Evolutionary conservation across 2,113 vertebrate species (phyloP).

Genomic region (Anoplopoma fimbria): DNA sequence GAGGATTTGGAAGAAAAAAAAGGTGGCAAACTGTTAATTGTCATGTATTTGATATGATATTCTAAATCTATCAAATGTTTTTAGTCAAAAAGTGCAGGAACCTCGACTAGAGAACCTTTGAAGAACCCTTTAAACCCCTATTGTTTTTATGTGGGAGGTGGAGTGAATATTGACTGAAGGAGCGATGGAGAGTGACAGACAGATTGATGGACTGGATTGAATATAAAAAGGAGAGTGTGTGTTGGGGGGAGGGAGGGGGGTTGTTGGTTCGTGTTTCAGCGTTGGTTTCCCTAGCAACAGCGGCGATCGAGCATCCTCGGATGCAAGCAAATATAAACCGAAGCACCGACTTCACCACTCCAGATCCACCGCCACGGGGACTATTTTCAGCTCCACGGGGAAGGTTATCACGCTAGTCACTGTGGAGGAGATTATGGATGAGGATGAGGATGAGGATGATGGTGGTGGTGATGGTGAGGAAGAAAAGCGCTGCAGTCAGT

Average conservation of each 20-base stretch:
- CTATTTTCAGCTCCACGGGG: conserved; percentile 46
- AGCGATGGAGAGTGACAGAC: conserved; percentile 25
- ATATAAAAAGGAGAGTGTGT: conserved; percentile 10
- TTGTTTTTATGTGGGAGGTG: background rate
- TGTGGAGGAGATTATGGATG: conserved; percentile 34
- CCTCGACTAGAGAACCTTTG: background rate
- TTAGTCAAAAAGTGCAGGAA: background rate
- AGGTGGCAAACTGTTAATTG: background rate
- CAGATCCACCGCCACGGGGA: conserved; percentile 32
- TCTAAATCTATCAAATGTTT: background rate
- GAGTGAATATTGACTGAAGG: conserved; percentile 9
- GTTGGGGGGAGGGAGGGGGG: background rate
- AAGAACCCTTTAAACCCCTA: background rate
- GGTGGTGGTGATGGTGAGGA: background rate
- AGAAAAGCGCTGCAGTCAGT: conserved; percentile 46
- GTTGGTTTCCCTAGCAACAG: conserved; percentile 70
- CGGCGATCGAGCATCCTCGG: conserved; percentile 28
- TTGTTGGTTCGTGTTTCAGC: conserved; percentile 39
- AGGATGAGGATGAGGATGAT: background rate
- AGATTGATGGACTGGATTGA: conserved; percentile 35
- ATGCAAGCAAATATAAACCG: conserved; percentile 68
- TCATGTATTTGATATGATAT: background rate
- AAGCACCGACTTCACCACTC: conserved; percentile 23
- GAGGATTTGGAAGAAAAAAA: background rate
- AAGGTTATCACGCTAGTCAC: conserved; percentile 27